phyloP scores from a whole-genome alignment of 2,113 vertebrate species.

The Lycaon pictus region DNA sequence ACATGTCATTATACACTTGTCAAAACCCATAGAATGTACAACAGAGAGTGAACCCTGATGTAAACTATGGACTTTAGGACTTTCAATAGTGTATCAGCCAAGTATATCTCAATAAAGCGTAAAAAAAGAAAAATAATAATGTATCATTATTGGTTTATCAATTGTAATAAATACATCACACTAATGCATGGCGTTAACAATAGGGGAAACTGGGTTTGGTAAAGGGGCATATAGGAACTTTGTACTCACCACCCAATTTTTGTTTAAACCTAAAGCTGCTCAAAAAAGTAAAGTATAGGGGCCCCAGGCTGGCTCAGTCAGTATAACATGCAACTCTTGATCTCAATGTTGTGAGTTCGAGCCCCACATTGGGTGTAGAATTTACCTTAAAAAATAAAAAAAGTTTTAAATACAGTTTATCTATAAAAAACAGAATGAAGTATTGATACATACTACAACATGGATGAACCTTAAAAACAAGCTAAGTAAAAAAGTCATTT shows the following conservation, averaged over 20 bases:
- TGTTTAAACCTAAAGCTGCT: conserved; percentile 23
- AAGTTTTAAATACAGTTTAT: not conserved
- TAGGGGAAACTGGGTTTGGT: not conserved
- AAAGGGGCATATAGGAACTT: not conserved
- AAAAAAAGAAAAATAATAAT: not conserved
- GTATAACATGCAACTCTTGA: not conserved
- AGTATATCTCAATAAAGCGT: not conserved
- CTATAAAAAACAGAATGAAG: not conserved
- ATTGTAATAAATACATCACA: not conserved
- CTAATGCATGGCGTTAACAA: not conserved
- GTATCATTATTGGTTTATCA: not conserved
- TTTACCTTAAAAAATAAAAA: not conserved
- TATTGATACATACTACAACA: not conserved
- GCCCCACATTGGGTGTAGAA: not conserved
- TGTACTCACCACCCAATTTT: not conserved
- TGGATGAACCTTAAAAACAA: not conserved
- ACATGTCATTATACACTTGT: not conserved
- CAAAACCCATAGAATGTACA: not conserved
- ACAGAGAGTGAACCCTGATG: not conserved
- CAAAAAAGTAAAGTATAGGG: not conserved
- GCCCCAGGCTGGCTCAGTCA: not conserved
- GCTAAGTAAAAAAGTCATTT: conserved; percentile 17
- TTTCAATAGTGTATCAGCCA: not conserved
- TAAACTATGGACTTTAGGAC: not conserved
- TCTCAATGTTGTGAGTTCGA: not conserved